Conservation (phyloP, 2,797 vertebrate species). For the Acanthopagrus latus region DNA sequence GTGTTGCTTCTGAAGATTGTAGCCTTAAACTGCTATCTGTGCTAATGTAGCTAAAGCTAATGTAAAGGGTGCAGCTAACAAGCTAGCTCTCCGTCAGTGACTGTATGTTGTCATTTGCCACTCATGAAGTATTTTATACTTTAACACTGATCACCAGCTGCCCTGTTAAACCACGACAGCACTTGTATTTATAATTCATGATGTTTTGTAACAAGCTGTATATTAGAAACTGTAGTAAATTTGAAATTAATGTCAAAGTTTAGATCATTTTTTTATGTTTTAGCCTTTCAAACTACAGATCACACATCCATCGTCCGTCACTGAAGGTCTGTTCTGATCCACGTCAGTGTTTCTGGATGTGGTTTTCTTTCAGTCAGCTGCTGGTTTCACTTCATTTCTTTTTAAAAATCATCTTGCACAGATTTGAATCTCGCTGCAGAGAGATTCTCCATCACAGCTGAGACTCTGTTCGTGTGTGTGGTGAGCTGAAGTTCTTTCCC, state of each 20-base stretch:
- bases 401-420: not conserved
- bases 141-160: not conserved
- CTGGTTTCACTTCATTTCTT: not conserved
- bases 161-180: not conserved
- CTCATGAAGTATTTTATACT: not conserved
- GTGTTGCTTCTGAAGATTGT: not conserved
- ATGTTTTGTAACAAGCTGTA: constrained; percentile 1
- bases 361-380: not conserved
- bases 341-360: not conserved
- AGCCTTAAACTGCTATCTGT: not conserved
- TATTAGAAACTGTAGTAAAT: not conserved
- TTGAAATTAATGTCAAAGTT: too few species aligned
- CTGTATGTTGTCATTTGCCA: not conserved
- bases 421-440: constrained; percentile 1
- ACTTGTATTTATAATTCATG: constrained; percentile 7
- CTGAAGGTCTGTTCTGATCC: not conserved
- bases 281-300: not conserved
- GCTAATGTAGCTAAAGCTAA: constrained; percentile 15
- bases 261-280: not conserved
- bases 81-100: not conserved
- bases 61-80: not conserved
- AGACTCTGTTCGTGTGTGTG: not conserved
- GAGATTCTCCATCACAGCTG: not conserved
- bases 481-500: not conserved
- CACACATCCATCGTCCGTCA: not conserved